Percentiles rank a stretch among this genome's conserved stretches.
These are phyloP conservation scores for Limnephilus rhombicus DNA, from an alignment of 2,888 invertebrate genomes.

Conservation along the genomic window DNA sequence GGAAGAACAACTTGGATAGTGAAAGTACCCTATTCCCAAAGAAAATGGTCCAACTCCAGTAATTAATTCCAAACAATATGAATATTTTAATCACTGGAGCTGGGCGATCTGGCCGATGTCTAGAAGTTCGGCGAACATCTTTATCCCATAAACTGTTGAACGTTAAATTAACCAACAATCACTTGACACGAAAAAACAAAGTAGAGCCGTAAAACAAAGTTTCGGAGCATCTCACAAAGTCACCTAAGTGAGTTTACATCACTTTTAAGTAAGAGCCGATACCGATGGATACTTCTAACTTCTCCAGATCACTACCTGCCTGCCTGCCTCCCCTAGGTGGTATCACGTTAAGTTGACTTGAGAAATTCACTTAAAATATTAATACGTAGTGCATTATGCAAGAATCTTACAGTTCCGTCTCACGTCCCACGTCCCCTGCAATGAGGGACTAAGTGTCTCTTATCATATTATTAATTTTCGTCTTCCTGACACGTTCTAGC, in stretches of 20 bases:
- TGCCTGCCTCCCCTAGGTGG: slow-evolving; percentile 38
- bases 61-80: neutral
- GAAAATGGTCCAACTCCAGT: neutral
- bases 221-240: slow-evolving; percentile 45
- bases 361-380: slow-evolving; percentile 61
- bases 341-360: slow-evolving; percentile 48
- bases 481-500: slow-evolving; percentile 56
- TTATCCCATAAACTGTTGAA: slow-evolving; percentile 6
- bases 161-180: slow-evolving; percentile 34
- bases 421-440: slow-evolving; percentile 24
- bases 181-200: slow-evolving; percentile 44
- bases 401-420: slow-evolving; percentile 37
- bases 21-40: neutral
- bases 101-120: slow-evolving; percentile 1
- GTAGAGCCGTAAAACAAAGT: slow-evolving; percentile 39
- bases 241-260: slow-evolving; percentile 56
- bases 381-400: slow-evolving; percentile 60
- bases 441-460: slow-evolving; percentile 33
- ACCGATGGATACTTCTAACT: slow-evolving; percentile 47
- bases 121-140: neutral
- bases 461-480: slow-evolving; percentile 49
- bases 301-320: slow-evolving; percentile 34
- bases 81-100: neutral
- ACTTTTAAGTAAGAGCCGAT: slow-evolving; percentile 58
- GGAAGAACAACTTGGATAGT: neutral